Evolutionary conservation across 2,113 vertebrate species (phyloP), one percentile per base, ranked within the genome.

Genomic region (Mesoclemmys tuberculata): DNA sequence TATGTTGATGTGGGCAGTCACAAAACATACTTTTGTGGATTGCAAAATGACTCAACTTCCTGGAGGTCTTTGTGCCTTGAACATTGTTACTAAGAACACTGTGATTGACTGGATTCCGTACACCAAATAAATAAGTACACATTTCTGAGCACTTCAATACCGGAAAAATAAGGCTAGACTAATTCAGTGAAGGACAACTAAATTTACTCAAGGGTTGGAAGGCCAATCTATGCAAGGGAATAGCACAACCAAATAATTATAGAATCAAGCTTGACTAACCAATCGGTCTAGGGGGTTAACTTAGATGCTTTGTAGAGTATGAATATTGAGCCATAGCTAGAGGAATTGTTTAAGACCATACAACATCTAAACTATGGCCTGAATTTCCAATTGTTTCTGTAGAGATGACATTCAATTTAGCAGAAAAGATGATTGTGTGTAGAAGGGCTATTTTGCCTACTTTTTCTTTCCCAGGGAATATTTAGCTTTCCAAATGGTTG

Each of bases 251-350:
- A 90, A 44, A 10, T 38, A 58, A 79, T 2, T 71, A 38, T 38
- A 77, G 38, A 94, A 90, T 41, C 26, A 24, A 88, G 6, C 4
- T 90, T 90, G 26, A 84, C n/a, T 88, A 74, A 85, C n/a, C 64
- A 38, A 11, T 71, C 4, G 19, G n/a, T 19, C 19, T 38, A 61
- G 10, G 14, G 8, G 1, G 5, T 58, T 41, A 86, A 88, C 75
- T 90, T 71, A 49, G 31, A 31, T n/a, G 44, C 27, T 74, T 54
- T 80, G 48, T 83, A 86, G 2, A 88, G 18, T 8, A 11, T 27
- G 81, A 89, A 18, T 85, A 46, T 27, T 11, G 24, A 56, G 64
- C 7, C 85, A 24, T 46, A 29, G n/a, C 58, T 92, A 87, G 81
- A 82, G 31, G 77, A 84, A 85, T 22, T 41, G 3, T 58, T 87